These are phyloP conservation scores for Varanus salvator DNA, from an alignment of 2,113 vertebrate genomes.

Conservation along the genomic window DNA sequence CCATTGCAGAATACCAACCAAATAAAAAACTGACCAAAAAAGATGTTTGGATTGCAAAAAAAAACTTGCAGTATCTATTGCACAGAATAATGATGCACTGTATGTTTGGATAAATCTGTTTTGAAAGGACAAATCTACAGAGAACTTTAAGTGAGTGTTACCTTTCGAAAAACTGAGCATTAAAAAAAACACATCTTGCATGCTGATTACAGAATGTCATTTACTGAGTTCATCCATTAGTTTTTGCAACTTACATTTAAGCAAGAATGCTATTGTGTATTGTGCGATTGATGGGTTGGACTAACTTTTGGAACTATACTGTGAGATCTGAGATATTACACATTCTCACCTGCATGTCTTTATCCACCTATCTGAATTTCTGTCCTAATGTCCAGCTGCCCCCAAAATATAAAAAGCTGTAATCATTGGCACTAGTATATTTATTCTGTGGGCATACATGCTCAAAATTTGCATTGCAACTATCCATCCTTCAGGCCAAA, in stretches of 20 bases:
- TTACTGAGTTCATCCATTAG: background rate
- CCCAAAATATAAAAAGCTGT: background rate
- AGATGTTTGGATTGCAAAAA: background rate
- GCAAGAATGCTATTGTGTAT: background rate
- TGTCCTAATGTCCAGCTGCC: background rate
- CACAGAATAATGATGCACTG: background rate
- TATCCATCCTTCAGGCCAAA: conserved; percentile 59
- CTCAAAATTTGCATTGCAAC: background rate
- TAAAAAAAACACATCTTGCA: background rate
- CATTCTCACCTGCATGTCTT: background rate
- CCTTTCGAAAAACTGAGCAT: background rate
- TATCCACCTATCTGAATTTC: background rate
- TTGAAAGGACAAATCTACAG: background rate
- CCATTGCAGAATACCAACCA: background rate
- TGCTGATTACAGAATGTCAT: background rate
- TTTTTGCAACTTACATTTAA: background rate
- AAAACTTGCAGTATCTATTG: background rate
- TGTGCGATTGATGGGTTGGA: background rate
- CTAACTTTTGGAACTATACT: background rate
- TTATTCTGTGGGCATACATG: background rate
- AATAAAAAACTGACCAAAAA: background rate
- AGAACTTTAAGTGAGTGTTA: background rate
- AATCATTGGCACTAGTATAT: background rate
- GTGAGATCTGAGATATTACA: background rate
- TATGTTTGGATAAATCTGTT: background rate